Evolutionary conservation across 2,113 vertebrate genomes (phyloP), one percentile per base, ranked within the genome.

Genomic region (Amphiprion percula): DNA sequence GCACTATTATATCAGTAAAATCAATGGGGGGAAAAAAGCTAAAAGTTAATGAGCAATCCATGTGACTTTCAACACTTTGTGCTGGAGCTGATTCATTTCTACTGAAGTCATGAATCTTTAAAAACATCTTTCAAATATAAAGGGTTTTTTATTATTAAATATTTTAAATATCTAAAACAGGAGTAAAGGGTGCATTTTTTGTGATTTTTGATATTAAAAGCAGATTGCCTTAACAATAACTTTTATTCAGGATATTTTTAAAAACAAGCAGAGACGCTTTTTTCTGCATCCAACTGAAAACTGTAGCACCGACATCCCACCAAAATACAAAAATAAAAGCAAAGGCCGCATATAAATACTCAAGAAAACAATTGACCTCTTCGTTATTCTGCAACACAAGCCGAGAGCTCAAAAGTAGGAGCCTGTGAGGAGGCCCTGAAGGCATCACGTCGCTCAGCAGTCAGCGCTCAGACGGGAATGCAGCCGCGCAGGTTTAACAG

Each of bases 401-500:
- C 19, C 5, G 33, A 67, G 30, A 9, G 2, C 0, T 71, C 21
- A 14, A 2, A 68, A 62, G 4, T 77, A 1, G 1, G 41, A 83
- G 26, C 7, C 23, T 37, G 56, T 24, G 63, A 77, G 30, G 71
- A 68, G 64, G 4, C 79, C 47, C 2, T 92, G 79, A 93, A 88
- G 37, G 88, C 88, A 77, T 15, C 89, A 78, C 61, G 50, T 79
- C 79, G 26, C 47, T 79, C 71, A 58, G 68, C 4, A 59, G 61
- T 56, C 73, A 2, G 76, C 0, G 55, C 56, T 33, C 81, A 62
- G 23, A 28, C 8, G n/a, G 78, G 88, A 93, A 93, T 90, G 91
- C 82, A 66, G 89, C 56, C 30, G 17, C 52, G 14, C 90, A 47
- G 56, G 91, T 91, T 92, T 80, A 21, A 54, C 41, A 68, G 65